phyloP scores from a whole-genome alignment of 2,797 vertebrate species.

The Intellagama lesueurii region DNA sequence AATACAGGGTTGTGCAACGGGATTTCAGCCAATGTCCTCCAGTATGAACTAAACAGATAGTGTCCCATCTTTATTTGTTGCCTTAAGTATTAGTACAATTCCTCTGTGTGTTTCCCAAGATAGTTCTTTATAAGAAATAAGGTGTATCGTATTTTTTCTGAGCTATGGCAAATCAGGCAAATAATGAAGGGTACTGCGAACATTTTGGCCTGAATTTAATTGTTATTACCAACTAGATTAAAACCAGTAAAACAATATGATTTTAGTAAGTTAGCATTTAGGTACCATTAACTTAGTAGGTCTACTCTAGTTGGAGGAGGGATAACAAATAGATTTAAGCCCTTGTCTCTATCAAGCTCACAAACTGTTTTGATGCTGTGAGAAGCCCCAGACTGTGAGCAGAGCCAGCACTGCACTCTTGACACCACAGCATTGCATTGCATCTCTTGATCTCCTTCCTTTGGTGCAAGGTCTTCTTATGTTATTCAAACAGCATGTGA shows the following conservation, averaged over 20 bases:
- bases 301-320: no score
- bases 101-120: not conserved
- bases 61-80: not conserved
- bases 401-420: not conserved
- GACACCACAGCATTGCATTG: not conserved
- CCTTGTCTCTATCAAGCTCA: not conserved
- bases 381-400: not conserved
- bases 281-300: no score
- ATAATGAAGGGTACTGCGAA: not conserved
- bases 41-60: not conserved
- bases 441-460: not conserved
- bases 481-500: not conserved
- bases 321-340: no score
- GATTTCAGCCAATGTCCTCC: not conserved
- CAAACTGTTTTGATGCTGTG: not conserved
- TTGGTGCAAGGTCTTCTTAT: not conserved
- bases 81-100: not conserved
- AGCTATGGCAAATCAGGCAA: not conserved
- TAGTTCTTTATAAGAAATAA: not conserved
- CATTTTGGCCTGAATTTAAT: no score
- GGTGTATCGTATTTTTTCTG: not conserved
- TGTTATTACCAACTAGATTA: no score
- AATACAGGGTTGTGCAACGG: no score
- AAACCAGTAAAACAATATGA: no score
- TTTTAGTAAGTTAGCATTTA: no score